Conservation (phyloP, 2,797 vertebrate genomes). For the Molossus molossus region DNA sequence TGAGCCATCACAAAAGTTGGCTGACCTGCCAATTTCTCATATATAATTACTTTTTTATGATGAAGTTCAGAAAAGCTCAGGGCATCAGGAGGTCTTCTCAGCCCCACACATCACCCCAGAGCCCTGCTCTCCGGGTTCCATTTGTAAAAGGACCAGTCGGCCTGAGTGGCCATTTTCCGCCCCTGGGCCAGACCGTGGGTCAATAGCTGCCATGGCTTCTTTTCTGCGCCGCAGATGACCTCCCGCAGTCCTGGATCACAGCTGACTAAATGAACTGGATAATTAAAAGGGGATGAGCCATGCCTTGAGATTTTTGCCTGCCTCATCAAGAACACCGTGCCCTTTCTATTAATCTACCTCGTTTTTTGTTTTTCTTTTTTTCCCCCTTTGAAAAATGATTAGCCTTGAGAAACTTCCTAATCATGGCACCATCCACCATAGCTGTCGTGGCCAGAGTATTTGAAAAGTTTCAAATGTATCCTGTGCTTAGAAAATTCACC, state of each 20-base stretch:
- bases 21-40: slow-evolving; percentile 59
- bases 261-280: slow-evolving; percentile 91
- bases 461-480: slow-evolving; percentile 49
- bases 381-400: slow-evolving; percentile 79
- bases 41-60: slow-evolving; percentile 75
- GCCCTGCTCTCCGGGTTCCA: slow-evolving; percentile 34
- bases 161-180: slow-evolving; percentile 60
- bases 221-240: slow-evolving; percentile 83
- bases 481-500: slow-evolving; percentile 10
- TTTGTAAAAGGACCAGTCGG: slow-evolving; percentile 62
- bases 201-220: slow-evolving; percentile 66
- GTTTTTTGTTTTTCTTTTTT: slow-evolving; percentile 79
- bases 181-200: slow-evolving; percentile 69
- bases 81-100: slow-evolving; percentile 62
- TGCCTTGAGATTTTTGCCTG: slow-evolving; percentile 88
- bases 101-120: background rate
- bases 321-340: slow-evolving; percentile 89
- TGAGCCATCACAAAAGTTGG: slow-evolving; percentile 30
- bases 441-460: slow-evolving; percentile 60
- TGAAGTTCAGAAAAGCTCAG: slow-evolving; percentile 85
- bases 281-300: slow-evolving; percentile 88
- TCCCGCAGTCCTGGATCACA: slow-evolving; percentile 88
- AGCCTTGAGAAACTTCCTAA: slow-evolving; percentile 86
- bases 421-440: slow-evolving; percentile 34
- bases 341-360: slow-evolving; percentile 87